A percentile compares a stretch with the other conserved stretches of the same genome.
These are phyloP conservation scores for Drosophila novamexicana DNA, from an alignment of 1,140 invertebrate species.

Conservation along the genomic window DNA sequence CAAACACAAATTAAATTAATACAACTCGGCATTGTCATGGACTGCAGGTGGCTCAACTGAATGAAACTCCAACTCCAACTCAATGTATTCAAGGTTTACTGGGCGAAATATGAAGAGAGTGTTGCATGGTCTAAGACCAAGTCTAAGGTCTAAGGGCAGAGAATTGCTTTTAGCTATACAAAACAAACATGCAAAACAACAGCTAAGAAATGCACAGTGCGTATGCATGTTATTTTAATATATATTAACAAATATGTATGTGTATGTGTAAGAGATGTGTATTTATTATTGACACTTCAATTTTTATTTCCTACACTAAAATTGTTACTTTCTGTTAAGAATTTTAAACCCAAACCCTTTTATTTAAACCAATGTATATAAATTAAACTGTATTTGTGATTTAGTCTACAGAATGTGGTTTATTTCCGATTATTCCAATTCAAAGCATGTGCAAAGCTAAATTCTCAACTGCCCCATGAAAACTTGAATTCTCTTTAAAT, in stretches of 20 bases:
- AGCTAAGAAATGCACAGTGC: slow-evolving; percentile 8
- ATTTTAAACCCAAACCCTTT: too few species aligned
- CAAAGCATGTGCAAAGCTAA: too few species aligned
- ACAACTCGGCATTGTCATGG: neutral
- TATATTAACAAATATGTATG: neutral
- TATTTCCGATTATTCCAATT: too few species aligned
- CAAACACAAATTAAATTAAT: slow-evolving; percentile 14
- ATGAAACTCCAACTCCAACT: slow-evolving; percentile 36
- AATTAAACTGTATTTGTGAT: too few species aligned
- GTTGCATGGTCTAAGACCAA: slow-evolving; percentile 44
- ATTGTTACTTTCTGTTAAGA: too few species aligned
- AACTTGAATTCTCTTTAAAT: too few species aligned
- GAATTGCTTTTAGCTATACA: slow-evolving; percentile 20
- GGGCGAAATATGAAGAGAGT: slow-evolving; percentile 52
- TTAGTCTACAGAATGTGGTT: too few species aligned
- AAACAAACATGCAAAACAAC: slow-evolving; percentile 46
- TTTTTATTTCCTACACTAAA: too few species aligned
- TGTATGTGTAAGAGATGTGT: neutral
- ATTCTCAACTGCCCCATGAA: too few species aligned
- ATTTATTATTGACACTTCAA: neutral
- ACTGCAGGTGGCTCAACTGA: slow-evolving; percentile 52
- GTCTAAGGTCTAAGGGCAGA: slow-evolving; percentile 10
- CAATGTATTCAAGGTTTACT: slow-evolving; percentile 62
- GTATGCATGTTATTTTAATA: slow-evolving; percentile 17
- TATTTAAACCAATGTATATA: too few species aligned